phyloP scores from a whole-genome alignment of 2,113 vertebrate genomes.

The Camelus dromedarius region DNA sequence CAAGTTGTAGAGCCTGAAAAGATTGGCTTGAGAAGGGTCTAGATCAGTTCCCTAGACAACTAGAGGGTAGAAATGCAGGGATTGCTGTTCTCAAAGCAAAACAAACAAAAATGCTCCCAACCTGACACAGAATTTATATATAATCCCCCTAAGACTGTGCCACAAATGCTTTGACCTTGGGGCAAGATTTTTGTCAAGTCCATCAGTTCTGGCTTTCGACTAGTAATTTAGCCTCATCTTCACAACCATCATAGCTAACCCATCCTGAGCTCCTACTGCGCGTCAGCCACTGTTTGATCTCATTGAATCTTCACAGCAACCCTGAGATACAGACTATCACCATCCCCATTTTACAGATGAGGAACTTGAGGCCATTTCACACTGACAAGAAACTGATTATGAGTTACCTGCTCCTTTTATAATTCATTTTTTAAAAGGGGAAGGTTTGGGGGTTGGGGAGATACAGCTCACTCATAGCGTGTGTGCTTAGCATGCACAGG shows the following conservation, averaged over 20 bases:
- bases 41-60: background rate
- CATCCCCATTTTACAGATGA: background rate
- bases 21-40: background rate
- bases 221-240: background rate
- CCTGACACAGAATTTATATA: background rate
- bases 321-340: background rate
- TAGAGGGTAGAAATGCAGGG: background rate
- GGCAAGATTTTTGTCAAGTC: background rate
- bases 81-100: background rate
- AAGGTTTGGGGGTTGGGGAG: background rate
- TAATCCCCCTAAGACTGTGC: background rate
- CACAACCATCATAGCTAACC: background rate
- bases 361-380: background rate
- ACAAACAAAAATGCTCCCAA: background rate
- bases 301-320: background rate
- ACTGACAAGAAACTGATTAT: background rate
- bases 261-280: background rate
- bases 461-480: no score
- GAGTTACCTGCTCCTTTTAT: background rate
- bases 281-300: background rate
- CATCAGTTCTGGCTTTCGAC: background rate
- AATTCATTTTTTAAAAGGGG: background rate
- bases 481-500: no score
- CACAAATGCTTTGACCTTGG: background rate
- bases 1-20: constrained; percentile 6